Evolutionary conservation across 2,113 vertebrate genomes (phyloP).

Genomic region (Diadophis punctatus): DNA sequence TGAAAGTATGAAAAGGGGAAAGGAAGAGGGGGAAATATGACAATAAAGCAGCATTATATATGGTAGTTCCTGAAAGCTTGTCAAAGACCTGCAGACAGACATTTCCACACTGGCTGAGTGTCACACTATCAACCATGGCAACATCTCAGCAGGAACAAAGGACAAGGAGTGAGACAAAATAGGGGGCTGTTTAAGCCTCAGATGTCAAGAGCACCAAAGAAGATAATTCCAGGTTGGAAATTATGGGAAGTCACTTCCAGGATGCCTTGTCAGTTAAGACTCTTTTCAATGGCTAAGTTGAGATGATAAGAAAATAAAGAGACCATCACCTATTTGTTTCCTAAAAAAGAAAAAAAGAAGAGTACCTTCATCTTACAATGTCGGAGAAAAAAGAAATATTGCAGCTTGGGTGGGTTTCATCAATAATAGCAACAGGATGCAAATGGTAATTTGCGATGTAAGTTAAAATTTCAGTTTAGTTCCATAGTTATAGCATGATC

Average conservation of each 20-base stretch:
- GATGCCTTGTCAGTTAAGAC: slow-evolving; percentile 17
- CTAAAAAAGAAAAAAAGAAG: not conserved
- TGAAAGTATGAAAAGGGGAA: slow-evolving; percentile 32
- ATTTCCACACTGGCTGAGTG: slow-evolving; percentile 43
- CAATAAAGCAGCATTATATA: slow-evolving; percentile 41
- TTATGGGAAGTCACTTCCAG: not conserved
- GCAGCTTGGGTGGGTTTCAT: not conserved
- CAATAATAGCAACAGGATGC: not conserved
- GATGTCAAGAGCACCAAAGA: slow-evolving; percentile 12
- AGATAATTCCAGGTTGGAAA: slow-evolving; percentile 27
- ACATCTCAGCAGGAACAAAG: not conserved
- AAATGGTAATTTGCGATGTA: too few species aligned
- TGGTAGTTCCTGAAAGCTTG: slow-evolving; percentile 49
- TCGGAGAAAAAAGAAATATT: not conserved
- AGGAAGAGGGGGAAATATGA: not conserved
- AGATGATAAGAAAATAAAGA: not conserved
- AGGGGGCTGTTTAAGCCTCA: slow-evolving; percentile 28
- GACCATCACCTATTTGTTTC: not conserved
- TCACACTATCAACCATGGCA: slow-evolving; percentile 38
- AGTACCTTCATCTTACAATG: not conserved
- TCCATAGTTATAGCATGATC: not conserved
- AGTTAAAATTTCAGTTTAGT: not conserved
- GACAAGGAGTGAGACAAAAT: slow-evolving; percentile 26
- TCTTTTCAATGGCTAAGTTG: not conserved
- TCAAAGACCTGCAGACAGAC: slow-evolving; percentile 32